phyloP scores from a whole-genome alignment of 2,797 vertebrate genomes.

The Acropternis orthonyx region DNA sequence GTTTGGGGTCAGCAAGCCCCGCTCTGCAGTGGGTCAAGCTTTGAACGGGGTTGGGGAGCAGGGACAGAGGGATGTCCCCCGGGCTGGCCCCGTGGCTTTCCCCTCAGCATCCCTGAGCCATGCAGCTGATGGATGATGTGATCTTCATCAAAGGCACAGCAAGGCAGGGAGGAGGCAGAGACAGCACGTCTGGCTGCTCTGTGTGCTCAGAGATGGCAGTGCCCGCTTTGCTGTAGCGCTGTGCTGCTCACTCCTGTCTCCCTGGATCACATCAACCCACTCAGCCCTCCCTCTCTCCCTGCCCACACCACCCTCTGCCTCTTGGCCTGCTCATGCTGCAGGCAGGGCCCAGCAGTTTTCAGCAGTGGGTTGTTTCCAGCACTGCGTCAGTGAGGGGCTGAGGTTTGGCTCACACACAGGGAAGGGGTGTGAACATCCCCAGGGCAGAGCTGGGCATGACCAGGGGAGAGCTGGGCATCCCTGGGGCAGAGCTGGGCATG shows the following conservation, averaged over 20 bases:
- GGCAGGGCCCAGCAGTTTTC: background rate
- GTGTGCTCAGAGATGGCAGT: background rate
- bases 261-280: background rate
- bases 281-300: background rate
- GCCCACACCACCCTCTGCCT: background rate
- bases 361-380: background rate
- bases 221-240: background rate
- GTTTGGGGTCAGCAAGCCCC: background rate
- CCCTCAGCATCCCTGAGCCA: background rate
- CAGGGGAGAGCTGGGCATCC: background rate
- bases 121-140: background rate
- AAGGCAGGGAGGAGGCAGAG: background rate
- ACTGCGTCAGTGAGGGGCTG: accelerated
- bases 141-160: background rate
- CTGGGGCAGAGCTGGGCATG: background rate
- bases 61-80: background rate
- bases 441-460: background rate
- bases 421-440: background rate
- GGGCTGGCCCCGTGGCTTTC: background rate
- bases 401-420: background rate
- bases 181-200: accelerated
- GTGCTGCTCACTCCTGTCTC: background rate
- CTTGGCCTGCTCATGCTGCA: background rate
- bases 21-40: background rate
- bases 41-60: background rate